Evolutionary conservation across 2,797 vertebrate species (phyloP), one percentile per base, ranked within the genome.

Genomic region (Leptoclinus maculatus): DNA sequence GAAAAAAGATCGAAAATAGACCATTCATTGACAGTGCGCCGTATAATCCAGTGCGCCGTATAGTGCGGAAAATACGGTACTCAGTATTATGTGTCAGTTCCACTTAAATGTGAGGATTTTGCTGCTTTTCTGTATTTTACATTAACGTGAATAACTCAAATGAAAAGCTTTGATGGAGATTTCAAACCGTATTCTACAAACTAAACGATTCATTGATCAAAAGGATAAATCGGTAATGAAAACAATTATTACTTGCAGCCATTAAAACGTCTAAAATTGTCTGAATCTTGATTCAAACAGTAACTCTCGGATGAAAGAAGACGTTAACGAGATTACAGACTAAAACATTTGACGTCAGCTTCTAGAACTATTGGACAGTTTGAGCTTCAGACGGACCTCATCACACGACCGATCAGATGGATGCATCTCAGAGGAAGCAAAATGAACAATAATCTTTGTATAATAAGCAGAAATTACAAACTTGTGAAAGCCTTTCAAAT

Each of bases 341-440:
- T 0, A 0, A 10, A 10, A 21, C 4, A n/a, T 2, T 17, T 12
- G 11, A 34, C 36, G n/a, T 4, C 32, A 38, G 25, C 6, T 38
- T 45, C 51, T 36, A 6, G 25, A 51, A 23, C 41, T 12, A 14
- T 3, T 63, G 17, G 7, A 60, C 12, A 47, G 54, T 19, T 65
- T 51, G 25, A 1, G 41, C 36, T 17, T 53, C 34, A 60, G 7
- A 62, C n/a, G 21, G 14, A 62, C 14, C 29, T 41, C 13, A 13
- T 41, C 39, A 41, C 39, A 13, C 39, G 13, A 5, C 13, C 39
- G 14, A 43, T 43, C 41, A 43, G 39, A 4, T 16, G 38, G 7
- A 11, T 39, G 38, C 39, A 12, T 39, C 12, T 39, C 12, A 13
- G 36, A 36, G 36, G 36, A 38, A 38, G 2, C 1, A 38, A 38